Evolutionary conservation across 2,888 invertebrate species (phyloP).

Genomic region (Epinotia bilunana): DNA sequence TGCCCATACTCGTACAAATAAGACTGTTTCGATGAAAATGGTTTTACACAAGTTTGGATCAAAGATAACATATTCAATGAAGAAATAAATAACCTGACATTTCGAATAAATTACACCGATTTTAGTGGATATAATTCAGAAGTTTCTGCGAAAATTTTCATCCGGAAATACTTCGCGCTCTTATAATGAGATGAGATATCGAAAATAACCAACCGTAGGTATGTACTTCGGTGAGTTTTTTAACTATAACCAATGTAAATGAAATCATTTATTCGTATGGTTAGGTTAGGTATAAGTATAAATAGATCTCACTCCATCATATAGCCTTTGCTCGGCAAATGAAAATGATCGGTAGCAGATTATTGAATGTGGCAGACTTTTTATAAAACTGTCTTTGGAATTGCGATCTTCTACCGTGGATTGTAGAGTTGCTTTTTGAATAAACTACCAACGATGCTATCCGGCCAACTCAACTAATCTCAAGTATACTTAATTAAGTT

Average conservation of each 20-base stretch:
- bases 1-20: neutral
- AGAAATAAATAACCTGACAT: slow-evolving; percentile 28
- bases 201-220: slow-evolving; percentile 18
- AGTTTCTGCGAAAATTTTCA: slow-evolving; percentile 10
- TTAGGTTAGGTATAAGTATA: neutral
- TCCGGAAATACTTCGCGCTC: slow-evolving; percentile 33
- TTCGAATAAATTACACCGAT: slow-evolving; percentile 23
- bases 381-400: too few relatives aligned
- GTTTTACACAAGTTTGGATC: neutral
- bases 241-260: neutral
- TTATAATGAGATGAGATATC: slow-evolving; percentile 8
- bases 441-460: too few relatives aligned
- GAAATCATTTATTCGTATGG: too few relatives aligned
- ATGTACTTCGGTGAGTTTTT: neutral
- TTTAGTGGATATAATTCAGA: slow-evolving; percentile 16
- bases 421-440: too few relatives aligned
- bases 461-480: too few relatives aligned
- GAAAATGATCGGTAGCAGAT: too few relatives aligned
- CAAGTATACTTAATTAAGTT: neutral
- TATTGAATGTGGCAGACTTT: too few relatives aligned
- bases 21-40: neutral
- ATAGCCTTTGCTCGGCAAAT: neutral
- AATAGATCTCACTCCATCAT: neutral
- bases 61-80: slow-evolving; percentile 35
- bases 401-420: too few relatives aligned